Conservation (phyloP, 2,113 vertebrate genomes). For the Xiphias gladius region DNA sequence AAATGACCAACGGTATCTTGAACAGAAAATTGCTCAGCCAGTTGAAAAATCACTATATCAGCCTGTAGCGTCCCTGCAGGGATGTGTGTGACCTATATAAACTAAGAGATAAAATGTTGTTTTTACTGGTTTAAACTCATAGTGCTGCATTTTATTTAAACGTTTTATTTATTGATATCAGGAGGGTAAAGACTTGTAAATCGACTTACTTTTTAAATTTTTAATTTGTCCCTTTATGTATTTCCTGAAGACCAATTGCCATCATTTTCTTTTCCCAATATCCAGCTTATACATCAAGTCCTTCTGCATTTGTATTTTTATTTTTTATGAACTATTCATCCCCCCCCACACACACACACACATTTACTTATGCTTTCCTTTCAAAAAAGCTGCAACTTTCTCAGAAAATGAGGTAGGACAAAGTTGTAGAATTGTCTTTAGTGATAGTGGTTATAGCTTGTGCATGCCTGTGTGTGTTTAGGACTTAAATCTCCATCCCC, state of each 20-base stretch:
- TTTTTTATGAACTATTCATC: not conserved
- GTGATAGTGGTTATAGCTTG: conserved; percentile 39
- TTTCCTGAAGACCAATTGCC: not conserved
- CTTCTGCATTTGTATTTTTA: not conserved
- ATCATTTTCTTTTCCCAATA: not conserved
- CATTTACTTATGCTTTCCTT: not conserved
- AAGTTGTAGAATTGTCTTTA: conserved; percentile 20
- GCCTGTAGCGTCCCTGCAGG: not conserved
- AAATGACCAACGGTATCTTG: not conserved
- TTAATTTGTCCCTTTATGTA: not conserved
- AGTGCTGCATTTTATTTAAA: not conserved
- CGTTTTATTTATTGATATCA: not conserved
- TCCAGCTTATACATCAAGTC: not conserved
- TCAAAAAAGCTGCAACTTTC: conserved; percentile 58
- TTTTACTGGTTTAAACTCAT: not conserved
- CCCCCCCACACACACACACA: not conserved
- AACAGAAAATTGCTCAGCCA: not conserved
- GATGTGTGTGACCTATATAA: not conserved
- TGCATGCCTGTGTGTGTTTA: conserved; percentile 45
- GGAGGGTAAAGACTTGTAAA: not conserved
- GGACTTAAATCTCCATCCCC: conserved; percentile 64
- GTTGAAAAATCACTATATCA: not conserved
- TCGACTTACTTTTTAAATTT: not conserved
- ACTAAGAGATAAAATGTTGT: not conserved
- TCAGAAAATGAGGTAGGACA: conserved; percentile 76